Conservation (phyloP, 2,113 vertebrate species). For the Numenius arquata region DNA sequence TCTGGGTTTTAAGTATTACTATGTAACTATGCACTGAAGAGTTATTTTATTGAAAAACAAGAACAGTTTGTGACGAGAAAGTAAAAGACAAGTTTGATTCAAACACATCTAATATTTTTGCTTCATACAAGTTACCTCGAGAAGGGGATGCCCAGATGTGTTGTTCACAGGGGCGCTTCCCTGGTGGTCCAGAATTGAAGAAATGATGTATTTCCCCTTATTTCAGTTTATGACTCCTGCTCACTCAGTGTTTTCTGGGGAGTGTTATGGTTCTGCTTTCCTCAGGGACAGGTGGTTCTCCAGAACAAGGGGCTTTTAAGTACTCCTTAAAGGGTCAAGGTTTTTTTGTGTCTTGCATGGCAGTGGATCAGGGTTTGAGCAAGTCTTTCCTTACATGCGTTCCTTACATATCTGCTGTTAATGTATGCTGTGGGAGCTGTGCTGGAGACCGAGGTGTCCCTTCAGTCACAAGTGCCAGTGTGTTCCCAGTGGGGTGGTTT, state of each 20-base stretch:
- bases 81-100: not conserved
- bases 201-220: not conserved
- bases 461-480: not conserved
- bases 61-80: not conserved
- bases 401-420: not conserved
- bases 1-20: not conserved
- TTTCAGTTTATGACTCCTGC: not conserved
- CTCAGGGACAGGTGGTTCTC: not conserved
- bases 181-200: fast-evolving
- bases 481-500: not conserved
- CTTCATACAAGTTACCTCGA: not conserved
- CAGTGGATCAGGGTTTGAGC: not conserved
- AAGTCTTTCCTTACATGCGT: fast-evolving
- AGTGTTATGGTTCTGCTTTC: not conserved
- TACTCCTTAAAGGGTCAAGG: not conserved
- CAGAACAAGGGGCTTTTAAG: not conserved
- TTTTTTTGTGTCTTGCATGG: not conserved
- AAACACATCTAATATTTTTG: not conserved
- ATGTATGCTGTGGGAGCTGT: not conserved
- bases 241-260: not conserved
- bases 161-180: fast-evolving
- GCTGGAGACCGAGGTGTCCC: not conserved
- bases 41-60: not conserved
- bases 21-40: not conserved
- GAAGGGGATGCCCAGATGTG: not conserved